A percentile compares a stretch with the other conserved stretches of the same genome.
These are phyloP conservation scores for Thamnaconus septentrionalis DNA, from an alignment of 2,113 vertebrate genomes.

Conservation along the genomic window DNA sequence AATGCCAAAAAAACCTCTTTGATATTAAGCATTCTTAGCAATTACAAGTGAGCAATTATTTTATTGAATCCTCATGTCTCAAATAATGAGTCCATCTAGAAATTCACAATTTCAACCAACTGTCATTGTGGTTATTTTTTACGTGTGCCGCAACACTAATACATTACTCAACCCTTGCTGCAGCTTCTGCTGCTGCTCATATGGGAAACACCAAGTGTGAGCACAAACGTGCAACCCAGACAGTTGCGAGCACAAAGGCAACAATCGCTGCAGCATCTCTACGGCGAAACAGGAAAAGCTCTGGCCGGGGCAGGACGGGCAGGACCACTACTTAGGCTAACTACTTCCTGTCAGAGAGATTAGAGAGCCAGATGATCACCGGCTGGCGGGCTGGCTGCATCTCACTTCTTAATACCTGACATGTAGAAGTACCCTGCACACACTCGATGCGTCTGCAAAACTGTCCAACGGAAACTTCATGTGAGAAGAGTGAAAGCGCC, in stretches of 20 bases:
- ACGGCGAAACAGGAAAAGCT: conserved; percentile 75
- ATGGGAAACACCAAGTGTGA: conserved; percentile 4
- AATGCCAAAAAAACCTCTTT: too few relatives aligned
- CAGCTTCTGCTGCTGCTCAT: background rate
- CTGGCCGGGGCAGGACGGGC: conserved; percentile 78
- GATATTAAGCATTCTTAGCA: too few relatives aligned
- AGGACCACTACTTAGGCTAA: conserved; percentile 77
- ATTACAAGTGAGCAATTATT: too few relatives aligned
- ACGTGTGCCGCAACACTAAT: background rate
- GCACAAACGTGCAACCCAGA: background rate
- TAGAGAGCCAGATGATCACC: conserved; percentile 56
- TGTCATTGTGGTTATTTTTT: too few relatives aligned
- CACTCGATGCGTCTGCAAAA: conserved; percentile 33
- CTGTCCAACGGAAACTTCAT: conserved; percentile 2
- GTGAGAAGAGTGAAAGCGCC: background rate
- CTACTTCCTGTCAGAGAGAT: conserved; percentile 80
- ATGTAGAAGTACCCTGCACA: conserved; percentile 6
- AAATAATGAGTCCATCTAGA: too few relatives aligned
- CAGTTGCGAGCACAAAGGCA: background rate
- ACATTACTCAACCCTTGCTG: too few relatives aligned
- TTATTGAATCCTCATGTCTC: too few relatives aligned
- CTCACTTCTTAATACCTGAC: conserved; percentile 33
- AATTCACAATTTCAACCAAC: too few relatives aligned
- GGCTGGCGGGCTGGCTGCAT: conserved; percentile 37
- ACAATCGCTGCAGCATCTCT: conserved; percentile 72